phyloP scores from a whole-genome alignment of 2,888 invertebrate genomes.

The Hedychridium roseum region DNA sequence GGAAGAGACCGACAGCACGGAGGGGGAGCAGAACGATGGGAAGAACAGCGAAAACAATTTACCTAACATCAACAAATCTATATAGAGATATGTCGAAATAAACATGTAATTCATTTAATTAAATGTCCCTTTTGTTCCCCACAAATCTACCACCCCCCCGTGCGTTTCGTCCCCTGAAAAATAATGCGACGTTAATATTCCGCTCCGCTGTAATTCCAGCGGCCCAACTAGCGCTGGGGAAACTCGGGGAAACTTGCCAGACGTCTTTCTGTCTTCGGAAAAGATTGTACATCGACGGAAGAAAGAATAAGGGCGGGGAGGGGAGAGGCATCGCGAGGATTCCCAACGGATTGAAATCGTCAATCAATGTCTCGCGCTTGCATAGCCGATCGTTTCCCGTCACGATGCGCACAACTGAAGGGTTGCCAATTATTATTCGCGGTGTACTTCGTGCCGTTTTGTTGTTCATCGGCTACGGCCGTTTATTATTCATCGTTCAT shows the following conservation, averaged over 20 bases:
- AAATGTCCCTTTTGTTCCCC: too few relatives aligned
- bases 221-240: too few relatives aligned
- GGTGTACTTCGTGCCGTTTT: constrained; percentile 49
- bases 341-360: constrained; percentile 32
- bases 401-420: constrained; percentile 18
- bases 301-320: background rate
- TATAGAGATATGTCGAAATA: too few relatives aligned
- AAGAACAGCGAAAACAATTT: too few relatives aligned
- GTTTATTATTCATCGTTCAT: constrained; percentile 58
- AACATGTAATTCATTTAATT: too few relatives aligned
- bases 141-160: too few relatives aligned
- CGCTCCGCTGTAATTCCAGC: too few relatives aligned
- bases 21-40: constrained; percentile 21
- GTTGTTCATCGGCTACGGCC: constrained; percentile 50
- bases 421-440: constrained; percentile 52
- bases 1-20: constrained; percentile 18
- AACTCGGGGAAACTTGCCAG: too few relatives aligned
- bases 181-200: too few relatives aligned
- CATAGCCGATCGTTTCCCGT: constrained; percentile 19
- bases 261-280: background rate
- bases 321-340: too few relatives aligned
- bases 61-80: too few relatives aligned
- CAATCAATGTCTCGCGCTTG: constrained; percentile 29
- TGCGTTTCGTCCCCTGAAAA: too few relatives aligned
- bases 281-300: background rate